Base-by-base conservation (phyloP, 2,113 vertebrate genomes). In the Spheniscus mendiculus region DNA sequence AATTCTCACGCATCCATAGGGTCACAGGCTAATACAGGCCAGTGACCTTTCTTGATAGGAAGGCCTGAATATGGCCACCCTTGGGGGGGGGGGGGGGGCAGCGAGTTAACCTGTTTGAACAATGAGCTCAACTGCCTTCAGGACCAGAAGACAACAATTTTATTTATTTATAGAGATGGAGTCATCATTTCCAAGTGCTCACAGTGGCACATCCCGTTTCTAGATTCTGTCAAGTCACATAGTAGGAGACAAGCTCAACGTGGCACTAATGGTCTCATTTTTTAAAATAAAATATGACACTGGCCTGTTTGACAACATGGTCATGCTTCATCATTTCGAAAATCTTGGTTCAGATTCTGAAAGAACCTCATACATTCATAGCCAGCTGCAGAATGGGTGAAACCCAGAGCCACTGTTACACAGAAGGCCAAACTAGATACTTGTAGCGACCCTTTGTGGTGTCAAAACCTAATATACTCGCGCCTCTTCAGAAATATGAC, bases 31-130 rank as follows among this genome's bases (percentile, higher is more conserved):
- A 93, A 88, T 29, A 79, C 32, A 92, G 82, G 77, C 44, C 56
- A 85, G 61, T 93, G 92, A 95, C 82, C 82, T 90, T 91, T 91
- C 94, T 83, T 45, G 42, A 63, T 63, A 96, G 88, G 92, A 96
- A 97, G 92, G 92, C 88, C 52, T 79, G 79, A 53, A 88, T 55
- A 79, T 2, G 84, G 56, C 49, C 82, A 79, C 38, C 23, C 17
- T 85, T 50, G 49, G 9, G 23, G 8, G 8, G 40, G 14, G 40
- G 14, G 44, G 12, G 11, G 2, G 9, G 45, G 19, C 53, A 83
- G 91, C 71, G 67, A 90, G 34, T 87, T 87, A 93, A 94, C 84
- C 59, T 93, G 78, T 91, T 78, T 74, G 88, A 95, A 94, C 92
- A 95, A 95, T 76, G 88, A 92, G 61, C 52, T 93, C 85, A 92